These are phyloP conservation scores for Malacosoma neustria DNA, from an alignment of 2,888 invertebrate species.

Conservation along the genomic window DNA sequence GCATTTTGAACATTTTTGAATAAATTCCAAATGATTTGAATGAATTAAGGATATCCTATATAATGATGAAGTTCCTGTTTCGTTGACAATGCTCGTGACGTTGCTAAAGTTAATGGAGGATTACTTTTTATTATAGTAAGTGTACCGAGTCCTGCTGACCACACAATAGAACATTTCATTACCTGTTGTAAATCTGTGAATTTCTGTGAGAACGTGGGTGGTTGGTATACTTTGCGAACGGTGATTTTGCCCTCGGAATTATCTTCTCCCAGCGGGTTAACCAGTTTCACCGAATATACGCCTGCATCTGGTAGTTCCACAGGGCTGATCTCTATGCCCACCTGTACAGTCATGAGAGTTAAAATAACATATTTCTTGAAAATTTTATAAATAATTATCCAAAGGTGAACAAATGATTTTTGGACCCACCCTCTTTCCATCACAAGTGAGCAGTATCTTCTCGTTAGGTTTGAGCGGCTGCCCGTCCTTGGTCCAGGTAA, in stretches of 20 bases:
- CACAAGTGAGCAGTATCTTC: conserved; percentile 83
- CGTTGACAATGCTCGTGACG: no score
- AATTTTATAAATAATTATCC: no score
- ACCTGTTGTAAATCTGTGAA: conserved; percentile 70
- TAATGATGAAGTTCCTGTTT: no score
- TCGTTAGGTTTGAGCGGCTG: conserved; percentile 78
- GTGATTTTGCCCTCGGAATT: conserved; percentile 79
- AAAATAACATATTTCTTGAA: neutral
- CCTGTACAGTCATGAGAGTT: conserved; percentile 39
- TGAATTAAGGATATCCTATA: no score
- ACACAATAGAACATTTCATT: no score
- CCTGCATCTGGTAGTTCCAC: conserved; percentile 84
- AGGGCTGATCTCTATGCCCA: conserved; percentile 83
- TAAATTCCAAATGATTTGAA: no score
- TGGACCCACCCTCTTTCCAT: conserved; percentile 83
- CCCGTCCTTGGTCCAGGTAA: conserved; percentile 87
- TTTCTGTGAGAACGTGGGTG: conserved; percentile 86
- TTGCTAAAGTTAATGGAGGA: no score
- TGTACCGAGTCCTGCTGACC: no score
- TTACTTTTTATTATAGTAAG: no score
- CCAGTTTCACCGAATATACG: conserved; percentile 82
- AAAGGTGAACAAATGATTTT: no score
- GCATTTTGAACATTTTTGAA: no score
- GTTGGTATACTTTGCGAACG: conserved; percentile 86
- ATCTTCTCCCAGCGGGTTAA: conserved; percentile 86